A percentile compares a stretch with the other conserved stretches of the same genome.
These are phyloP conservation scores for Pelecanoides urinatrix DNA, from an alignment of 2,113 vertebrate genomes.

Conservation along the genomic window DNA sequence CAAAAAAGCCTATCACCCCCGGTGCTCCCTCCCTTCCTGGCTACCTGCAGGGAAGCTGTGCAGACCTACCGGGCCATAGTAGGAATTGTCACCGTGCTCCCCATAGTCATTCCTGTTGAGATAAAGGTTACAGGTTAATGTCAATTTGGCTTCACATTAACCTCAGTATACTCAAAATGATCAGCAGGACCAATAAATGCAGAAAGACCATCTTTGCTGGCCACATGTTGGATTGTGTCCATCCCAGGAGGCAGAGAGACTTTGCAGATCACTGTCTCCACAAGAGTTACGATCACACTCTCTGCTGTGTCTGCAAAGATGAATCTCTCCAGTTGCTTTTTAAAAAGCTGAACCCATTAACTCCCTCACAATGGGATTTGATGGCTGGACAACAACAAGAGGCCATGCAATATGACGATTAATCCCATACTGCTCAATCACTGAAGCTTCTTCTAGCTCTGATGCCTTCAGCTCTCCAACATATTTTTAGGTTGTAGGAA, in stretches of 20 bases:
- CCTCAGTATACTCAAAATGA: background rate
- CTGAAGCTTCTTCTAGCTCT: background rate
- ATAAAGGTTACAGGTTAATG: background rate
- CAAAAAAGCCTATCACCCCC: background rate
- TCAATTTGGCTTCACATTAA: background rate
- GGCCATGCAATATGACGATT: background rate
- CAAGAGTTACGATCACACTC: background rate
- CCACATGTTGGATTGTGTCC: background rate
- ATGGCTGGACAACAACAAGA: background rate
- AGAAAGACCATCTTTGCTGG: background rate
- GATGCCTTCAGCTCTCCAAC: background rate
- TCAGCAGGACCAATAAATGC: background rate
- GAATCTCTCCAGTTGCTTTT: background rate
- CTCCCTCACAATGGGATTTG: background rate
- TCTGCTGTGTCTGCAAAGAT: background rate
- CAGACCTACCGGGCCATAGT: constrained; percentile 73
- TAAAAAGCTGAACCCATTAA: background rate
- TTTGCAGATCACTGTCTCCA: background rate
- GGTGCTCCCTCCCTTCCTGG: background rate
- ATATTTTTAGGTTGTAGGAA: background rate
- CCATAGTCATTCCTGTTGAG: constrained; percentile 77
- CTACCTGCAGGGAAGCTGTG: background rate
- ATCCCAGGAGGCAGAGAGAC: background rate
- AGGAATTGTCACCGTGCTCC: constrained; percentile 72
- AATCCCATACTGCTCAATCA: background rate